Percentiles rank a stretch among this genome's conserved stretches.
These are phyloP conservation scores for Plecturocebus donacophilus DNA, from an alignment of 2,113 vertebrate species.

Conservation along the genomic window DNA sequence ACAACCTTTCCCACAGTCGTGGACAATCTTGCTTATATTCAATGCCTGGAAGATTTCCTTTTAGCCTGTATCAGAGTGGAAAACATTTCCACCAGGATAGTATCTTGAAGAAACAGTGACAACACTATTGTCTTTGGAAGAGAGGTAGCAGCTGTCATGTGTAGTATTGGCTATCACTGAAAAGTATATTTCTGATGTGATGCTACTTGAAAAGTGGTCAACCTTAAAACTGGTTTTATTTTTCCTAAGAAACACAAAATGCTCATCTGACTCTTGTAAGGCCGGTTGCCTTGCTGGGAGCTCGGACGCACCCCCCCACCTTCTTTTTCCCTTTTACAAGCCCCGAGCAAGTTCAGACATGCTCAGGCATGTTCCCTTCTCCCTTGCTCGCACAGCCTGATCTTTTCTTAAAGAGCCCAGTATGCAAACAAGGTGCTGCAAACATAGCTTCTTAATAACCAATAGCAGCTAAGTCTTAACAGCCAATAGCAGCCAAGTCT, in stretches of 20 bases:
- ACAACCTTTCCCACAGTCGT: slow-evolving; percentile 22
- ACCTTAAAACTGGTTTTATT: neutral
- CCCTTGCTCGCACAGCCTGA: too few relatives aligned
- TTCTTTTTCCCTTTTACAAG: too few relatives aligned
- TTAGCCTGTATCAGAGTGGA: neutral
- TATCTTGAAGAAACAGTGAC: neutral
- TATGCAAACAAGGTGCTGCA: too few relatives aligned
- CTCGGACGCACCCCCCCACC: too few relatives aligned
- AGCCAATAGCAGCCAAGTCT: too few relatives aligned
- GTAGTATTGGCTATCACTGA: neutral
- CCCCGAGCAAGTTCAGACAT: too few relatives aligned
- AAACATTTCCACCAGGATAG: neutral
- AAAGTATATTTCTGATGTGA: neutral
- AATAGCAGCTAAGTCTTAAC: too few relatives aligned
- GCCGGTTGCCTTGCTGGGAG: too few relatives aligned
- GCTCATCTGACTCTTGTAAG: neutral
- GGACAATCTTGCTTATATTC: neutral
- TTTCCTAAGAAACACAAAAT: neutral
- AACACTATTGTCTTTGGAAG: neutral
- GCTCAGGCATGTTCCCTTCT: too few relatives aligned
- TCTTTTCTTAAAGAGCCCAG: too few relatives aligned
- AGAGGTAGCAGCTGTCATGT: neutral
- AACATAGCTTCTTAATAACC: too few relatives aligned
- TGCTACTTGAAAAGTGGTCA: neutral
- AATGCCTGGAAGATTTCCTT: neutral